These are phyloP conservation scores for Ammospiza maritima DNA, from an alignment of 2,797 vertebrate genomes.

Conservation along the genomic window DNA sequence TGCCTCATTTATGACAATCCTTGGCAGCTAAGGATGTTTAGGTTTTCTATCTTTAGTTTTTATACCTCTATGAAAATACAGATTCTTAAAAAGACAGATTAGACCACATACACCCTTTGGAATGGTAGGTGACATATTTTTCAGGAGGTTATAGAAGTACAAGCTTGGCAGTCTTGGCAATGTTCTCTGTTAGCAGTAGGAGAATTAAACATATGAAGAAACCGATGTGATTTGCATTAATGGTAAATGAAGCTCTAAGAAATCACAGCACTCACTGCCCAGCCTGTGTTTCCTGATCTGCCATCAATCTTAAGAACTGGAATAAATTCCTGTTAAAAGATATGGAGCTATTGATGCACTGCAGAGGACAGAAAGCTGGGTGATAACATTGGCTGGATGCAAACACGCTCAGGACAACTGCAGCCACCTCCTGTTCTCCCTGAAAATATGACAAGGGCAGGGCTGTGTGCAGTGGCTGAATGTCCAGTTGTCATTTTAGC, in stretches of 20 bases:
- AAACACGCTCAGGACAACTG: not conserved
- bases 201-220: not conserved
- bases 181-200: not conserved
- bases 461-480: not conserved
- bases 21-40: not conserved
- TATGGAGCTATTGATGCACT: not conserved
- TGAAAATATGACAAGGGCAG: not conserved
- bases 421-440: not conserved
- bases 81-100: not conserved
- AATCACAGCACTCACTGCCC: not conserved
- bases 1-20: not conserved
- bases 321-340: constrained; percentile 36
- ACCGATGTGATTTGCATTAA: not conserved
- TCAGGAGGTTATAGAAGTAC: not conserved
- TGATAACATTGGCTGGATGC: not conserved
- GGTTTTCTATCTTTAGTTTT: not conserved
- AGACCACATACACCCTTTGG: not conserved
- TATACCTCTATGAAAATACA: not conserved
- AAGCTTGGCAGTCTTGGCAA: not conserved
- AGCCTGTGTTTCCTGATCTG: not conserved
- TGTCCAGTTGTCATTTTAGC: constrained; percentile 58
- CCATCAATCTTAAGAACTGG: not conserved
- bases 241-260: not conserved
- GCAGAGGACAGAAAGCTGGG: constrained; percentile 21
- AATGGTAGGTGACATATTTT: not conserved